Evolutionary conservation across 30 jellyfish, hydroid and myxozoan species (phyloP).

Genomic region (Turritopsis rubra): DNA sequence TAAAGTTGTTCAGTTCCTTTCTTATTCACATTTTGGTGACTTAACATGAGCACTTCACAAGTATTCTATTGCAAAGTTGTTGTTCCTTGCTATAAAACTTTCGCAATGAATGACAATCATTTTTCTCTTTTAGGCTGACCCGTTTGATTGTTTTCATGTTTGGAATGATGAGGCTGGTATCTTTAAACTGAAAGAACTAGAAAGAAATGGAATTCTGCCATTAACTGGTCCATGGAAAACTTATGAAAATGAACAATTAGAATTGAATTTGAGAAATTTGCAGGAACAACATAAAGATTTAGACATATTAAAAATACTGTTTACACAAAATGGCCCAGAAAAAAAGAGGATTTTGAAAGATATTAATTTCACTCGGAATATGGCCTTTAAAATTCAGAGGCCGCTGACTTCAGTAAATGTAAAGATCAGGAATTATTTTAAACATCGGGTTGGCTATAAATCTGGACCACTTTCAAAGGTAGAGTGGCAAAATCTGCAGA

Average conservation of each 20-base stretch:
- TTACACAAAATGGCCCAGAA: background rate
- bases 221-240: background rate
- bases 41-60: too few relatives aligned
- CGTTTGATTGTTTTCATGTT: background rate
- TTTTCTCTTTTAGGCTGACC: conserved; percentile 1
- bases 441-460: background rate
- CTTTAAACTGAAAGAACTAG: background rate
- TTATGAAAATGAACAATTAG: background rate
- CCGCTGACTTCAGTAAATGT: background rate
- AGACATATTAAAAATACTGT: background rate
- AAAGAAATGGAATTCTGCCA: background rate
- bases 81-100: background rate
- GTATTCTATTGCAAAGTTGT: too few relatives aligned
- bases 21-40: too few relatives aligned
- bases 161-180: background rate
- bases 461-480: background rate
- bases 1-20: too few relatives aligned
- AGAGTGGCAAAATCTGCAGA: background rate
- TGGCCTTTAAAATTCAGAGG: background rate
- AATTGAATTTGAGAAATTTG: background rate
- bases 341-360: background rate
- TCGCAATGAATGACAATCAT: background rate
- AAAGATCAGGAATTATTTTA: background rate
- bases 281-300: background rate
- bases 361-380: background rate